A percentile compares a stretch with the other conserved stretches of the same genome.
phyloP scores from a whole-genome alignment of 2,888 invertebrate species.

The Tortricodes alternella region DNA sequence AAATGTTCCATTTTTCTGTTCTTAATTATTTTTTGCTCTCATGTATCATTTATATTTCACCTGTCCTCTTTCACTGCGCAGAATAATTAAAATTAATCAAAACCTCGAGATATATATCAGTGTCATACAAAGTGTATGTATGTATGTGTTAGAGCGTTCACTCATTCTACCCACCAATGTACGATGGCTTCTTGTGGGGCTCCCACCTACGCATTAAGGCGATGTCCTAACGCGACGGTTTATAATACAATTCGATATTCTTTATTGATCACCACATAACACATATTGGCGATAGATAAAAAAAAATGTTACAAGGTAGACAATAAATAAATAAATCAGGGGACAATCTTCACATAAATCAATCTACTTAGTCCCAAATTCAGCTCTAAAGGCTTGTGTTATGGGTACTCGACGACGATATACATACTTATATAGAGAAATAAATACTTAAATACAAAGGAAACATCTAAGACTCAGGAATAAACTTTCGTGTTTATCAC shows the following conservation, averaged over 20 bases:
- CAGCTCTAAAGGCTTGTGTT: no score
- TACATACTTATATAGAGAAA: no score
- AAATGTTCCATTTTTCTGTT: constrained; percentile 12
- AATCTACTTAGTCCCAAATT: no score
- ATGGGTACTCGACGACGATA: no score
- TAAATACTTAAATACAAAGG: no score
- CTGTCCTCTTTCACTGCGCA: constrained; percentile 54
- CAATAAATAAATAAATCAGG: no score
- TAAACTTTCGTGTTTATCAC: no score
- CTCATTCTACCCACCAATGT: constrained; percentile 9
- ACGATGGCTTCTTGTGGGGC: not conserved
- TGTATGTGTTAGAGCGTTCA: constrained; percentile 7
- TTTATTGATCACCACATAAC: no score
- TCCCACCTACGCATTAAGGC: constrained; percentile 22
- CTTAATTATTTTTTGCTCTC: constrained; percentile 24
- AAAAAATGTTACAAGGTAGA: no score
- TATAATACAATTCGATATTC: not conserved
- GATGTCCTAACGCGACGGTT: not conserved
- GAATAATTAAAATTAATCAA: constrained; percentile 58
- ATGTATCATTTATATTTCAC: constrained; percentile 41
- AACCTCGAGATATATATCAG: constrained; percentile 32
- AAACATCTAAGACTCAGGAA: no score
- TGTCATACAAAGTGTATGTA: constrained; percentile 8
- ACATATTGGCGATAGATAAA: no score
- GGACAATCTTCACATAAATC: no score